These are phyloP conservation scores for Eurytoma californica DNA, from an alignment of 2,888 invertebrate genomes.

Conservation along the genomic window DNA sequence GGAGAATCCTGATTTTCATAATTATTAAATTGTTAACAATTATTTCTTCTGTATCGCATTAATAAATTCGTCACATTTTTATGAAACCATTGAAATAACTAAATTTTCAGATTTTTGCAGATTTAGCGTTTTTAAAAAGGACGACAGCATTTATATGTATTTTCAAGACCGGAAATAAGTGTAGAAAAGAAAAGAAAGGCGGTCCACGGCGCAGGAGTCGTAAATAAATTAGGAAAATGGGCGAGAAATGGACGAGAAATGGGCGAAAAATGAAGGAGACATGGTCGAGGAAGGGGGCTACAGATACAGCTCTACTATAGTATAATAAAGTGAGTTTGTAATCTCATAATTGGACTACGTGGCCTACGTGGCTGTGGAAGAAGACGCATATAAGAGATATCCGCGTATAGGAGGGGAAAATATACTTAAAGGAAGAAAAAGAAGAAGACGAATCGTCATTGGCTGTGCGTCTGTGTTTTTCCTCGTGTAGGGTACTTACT, in stretches of 20 bases:
- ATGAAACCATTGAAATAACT: no score
- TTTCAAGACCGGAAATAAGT: no score
- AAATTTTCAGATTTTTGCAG: no score
- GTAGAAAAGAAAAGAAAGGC: neutral
- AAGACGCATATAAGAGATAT: neutral
- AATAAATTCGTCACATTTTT: no score
- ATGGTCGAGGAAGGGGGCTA: no score
- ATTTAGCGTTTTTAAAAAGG: no score
- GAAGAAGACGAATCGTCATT: slow-evolving; percentile 22
- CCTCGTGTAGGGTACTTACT: slow-evolving; percentile 63
- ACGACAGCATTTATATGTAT: no score
- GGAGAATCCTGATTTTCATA: no score
- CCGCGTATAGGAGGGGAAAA: neutral
- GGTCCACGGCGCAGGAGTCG: neutral
- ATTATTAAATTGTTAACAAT: no score
- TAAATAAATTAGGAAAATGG: slow-evolving; percentile 49
- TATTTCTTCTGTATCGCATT: no score
- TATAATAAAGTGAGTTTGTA: slow-evolving; percentile 41
- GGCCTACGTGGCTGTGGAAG: neutral
- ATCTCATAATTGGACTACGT: slow-evolving; percentile 48
- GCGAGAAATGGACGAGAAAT: neutral
- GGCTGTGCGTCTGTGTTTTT: slow-evolving; percentile 16
- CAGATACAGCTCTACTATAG: neutral
- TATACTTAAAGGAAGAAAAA: neutral
- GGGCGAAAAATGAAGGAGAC: neutral